phyloP scores from a whole-genome alignment of 92 coral and sea anemone genomes.

The Chrysogorgia sp. region DNA sequence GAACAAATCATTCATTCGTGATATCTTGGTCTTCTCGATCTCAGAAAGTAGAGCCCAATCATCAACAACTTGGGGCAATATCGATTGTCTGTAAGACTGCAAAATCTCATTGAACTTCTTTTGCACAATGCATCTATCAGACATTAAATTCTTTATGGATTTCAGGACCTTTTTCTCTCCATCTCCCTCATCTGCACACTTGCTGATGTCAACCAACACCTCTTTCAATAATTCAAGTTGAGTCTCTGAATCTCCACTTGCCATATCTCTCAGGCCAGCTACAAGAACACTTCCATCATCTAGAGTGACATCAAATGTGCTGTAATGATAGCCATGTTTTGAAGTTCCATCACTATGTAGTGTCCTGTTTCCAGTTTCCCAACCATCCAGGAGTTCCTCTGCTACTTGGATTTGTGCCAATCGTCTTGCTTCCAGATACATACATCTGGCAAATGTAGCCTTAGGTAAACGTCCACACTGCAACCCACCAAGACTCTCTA shows the following conservation, averaged over 20 bases:
- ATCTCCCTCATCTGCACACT: conserved; percentile 47
- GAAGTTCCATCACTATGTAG: conserved; percentile 60
- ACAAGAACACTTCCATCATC: conserved; percentile 48
- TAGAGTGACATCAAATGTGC: conserved; percentile 47
- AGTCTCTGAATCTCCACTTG: conserved; percentile 44
- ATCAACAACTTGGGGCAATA: conserved; percentile 35
- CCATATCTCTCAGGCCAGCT: conserved; percentile 49
- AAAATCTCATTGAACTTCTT: conserved; percentile 43
- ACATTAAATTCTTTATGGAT: conserved; percentile 49
- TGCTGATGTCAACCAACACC: conserved; percentile 49
- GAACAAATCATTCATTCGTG: conserved; percentile 56
- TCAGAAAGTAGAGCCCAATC: conserved; percentile 37
- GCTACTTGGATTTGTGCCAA: conserved; percentile 57
- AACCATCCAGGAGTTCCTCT: conserved; percentile 38
- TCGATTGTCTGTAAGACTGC: conserved; percentile 37
- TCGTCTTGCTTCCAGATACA: conserved; percentile 56
- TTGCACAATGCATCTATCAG: conserved; percentile 39
- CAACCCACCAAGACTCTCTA: conserved; percentile 29
- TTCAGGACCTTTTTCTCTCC: conserved; percentile 38
- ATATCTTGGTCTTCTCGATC: conserved; percentile 25
- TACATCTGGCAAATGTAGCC: conserved; percentile 35
- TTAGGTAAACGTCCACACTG: conserved; percentile 57
- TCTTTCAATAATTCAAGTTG: conserved; percentile 53
- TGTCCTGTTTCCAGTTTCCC: conserved; percentile 34
- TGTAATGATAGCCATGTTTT: conserved; percentile 56